A percentile compares a stretch with the other conserved stretches of the same genome.
Conservation (phyloP, 2,888 invertebrate species). For the Platypus cylindrus region DNA sequence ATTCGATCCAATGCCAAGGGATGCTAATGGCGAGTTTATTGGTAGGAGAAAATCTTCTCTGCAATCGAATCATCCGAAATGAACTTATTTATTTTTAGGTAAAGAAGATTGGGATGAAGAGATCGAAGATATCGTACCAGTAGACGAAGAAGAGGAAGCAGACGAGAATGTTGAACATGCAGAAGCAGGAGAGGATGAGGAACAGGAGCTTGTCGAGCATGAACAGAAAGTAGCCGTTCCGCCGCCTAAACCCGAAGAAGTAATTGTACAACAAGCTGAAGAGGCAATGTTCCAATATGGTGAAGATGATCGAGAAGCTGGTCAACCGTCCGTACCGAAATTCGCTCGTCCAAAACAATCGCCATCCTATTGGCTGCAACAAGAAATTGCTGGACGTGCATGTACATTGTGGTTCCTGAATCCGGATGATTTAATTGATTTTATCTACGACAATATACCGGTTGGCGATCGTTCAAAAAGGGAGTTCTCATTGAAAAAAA, state of each 20-base stretch:
- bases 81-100: constrained; percentile 4
- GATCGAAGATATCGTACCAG: constrained; percentile 7
- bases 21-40: constrained; percentile 27
- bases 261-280: constrained; percentile 4
- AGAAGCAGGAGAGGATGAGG: constrained; percentile 11
- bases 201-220: constrained; percentile 3
- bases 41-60: constrained; percentile 19
- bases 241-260: no score
- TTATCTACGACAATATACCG: constrained; percentile 29
- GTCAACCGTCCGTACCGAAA: not conserved
- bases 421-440: constrained; percentile 24
- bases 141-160: constrained; percentile 5
- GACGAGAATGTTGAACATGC: constrained; percentile 8
- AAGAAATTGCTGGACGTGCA: constrained; percentile 26
- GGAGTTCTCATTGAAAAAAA: constrained; percentile 21
- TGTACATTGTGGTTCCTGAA: constrained; percentile 28
- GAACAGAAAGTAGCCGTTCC: no score
- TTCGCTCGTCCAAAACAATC: constrained; percentile 14
- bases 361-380: constrained; percentile 24
- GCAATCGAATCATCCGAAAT: not conserved
- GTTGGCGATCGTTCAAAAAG: constrained; percentile 22
- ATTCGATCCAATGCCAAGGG: constrained; percentile 31
- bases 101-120: constrained; percentile 27
- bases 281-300: constrained; percentile 3
- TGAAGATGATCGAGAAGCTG: constrained; percentile 2